Percentiles rank a stretch among this genome's conserved stretches.
Conservation (phyloP, 2,888 invertebrate species). For the Theodoxus fluviatilis region DNA sequence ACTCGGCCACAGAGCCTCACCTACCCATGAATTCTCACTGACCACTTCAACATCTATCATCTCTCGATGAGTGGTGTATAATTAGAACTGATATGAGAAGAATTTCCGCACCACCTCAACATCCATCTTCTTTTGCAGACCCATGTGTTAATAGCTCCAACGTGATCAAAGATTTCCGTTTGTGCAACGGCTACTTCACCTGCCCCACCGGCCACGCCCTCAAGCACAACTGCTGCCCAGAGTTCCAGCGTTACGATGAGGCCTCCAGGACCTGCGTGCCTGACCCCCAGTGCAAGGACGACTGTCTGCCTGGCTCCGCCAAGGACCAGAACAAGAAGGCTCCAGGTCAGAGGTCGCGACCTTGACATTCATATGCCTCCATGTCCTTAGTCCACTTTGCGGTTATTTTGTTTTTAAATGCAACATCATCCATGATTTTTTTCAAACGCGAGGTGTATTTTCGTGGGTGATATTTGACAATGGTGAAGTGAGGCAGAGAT, state of each 20-base stretch:
- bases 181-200: conserved; percentile 33
- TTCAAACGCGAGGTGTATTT: background rate
- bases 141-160: conserved; percentile 26
- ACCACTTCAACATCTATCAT: too few relatives aligned
- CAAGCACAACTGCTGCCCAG: conserved; percentile 31
- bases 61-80: too few relatives aligned
- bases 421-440: background rate
- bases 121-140: conserved; percentile 26
- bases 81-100: too few relatives aligned
- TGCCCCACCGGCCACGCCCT: conserved; percentile 26
- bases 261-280: conserved; percentile 24
- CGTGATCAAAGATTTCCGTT: conserved; percentile 29
- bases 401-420: background rate
- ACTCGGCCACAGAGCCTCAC: too few relatives aligned
- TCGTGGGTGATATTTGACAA: background rate
- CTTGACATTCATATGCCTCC: background rate
- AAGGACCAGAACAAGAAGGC: conserved; percentile 25
- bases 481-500: too few relatives aligned
- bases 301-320: conserved; percentile 31
- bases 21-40: too few relatives aligned
- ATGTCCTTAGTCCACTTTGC: background rate
- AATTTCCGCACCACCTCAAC: too few relatives aligned
- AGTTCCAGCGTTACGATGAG: conserved; percentile 25
- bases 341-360: conserved; percentile 22
- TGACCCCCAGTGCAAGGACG: conserved; percentile 28